Conservation (phyloP, 2,888 invertebrate species). For the Cephus nigrinus region DNA sequence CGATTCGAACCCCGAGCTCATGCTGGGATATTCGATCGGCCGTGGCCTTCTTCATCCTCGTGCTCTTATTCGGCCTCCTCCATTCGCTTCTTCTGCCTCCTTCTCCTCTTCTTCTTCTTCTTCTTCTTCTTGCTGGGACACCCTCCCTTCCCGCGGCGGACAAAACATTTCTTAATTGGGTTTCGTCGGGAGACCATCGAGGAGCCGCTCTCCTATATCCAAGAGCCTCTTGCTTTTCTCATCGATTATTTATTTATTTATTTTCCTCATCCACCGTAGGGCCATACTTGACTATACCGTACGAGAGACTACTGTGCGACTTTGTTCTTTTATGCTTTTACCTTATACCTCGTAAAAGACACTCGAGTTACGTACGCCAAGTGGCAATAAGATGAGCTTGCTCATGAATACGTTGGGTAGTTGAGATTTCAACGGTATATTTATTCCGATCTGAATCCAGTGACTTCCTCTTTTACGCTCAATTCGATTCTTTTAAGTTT, state of each 20-base stretch:
- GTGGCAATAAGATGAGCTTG: not conserved
- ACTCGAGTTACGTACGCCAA: not conserved
- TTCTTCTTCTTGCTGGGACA: slow-evolving; percentile 25
- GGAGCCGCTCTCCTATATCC: slow-evolving; percentile 30
- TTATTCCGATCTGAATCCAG: not conserved
- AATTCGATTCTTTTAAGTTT: not conserved
- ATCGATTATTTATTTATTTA: slow-evolving; percentile 47
- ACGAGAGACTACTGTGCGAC: not conserved
- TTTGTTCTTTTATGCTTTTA: not conserved
- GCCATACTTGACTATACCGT: not conserved
- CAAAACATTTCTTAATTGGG: slow-evolving; percentile 67
- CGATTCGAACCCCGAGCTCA: slow-evolving; percentile 51
- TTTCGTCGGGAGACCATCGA: slow-evolving; percentile 52
- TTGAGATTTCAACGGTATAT: not conserved
- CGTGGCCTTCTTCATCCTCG: slow-evolving; percentile 32
- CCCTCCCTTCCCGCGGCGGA: slow-evolving; percentile 54
- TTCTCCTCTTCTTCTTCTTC: slow-evolving; percentile 16
- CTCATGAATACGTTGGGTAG: not conserved
- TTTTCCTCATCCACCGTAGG: slow-evolving; percentile 28
- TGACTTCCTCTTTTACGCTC: not conserved
- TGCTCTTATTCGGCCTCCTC: slow-evolving; percentile 36
- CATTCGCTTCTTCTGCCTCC: slow-evolving; percentile 12
- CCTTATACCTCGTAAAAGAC: not conserved
- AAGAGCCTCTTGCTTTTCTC: slow-evolving; percentile 32
- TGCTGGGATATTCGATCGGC: slow-evolving; percentile 56